These are phyloP conservation scores for Aegithalos caudatus DNA, from an alignment of 2,113 vertebrate genomes.

Conservation along the genomic window DNA sequence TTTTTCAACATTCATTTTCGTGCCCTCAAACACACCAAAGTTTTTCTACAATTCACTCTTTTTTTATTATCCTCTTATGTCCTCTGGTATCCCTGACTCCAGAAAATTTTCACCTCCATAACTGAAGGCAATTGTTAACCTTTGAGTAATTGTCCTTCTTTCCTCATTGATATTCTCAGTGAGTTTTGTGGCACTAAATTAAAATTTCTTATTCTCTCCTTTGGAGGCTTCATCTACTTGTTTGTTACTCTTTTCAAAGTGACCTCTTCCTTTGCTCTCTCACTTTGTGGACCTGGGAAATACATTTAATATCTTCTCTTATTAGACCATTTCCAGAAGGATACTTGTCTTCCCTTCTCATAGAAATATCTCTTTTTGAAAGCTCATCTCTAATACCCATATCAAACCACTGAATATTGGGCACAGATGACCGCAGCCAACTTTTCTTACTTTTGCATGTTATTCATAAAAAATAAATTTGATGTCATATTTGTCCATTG, in stretches of 20 bases:
- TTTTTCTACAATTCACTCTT: not conserved
- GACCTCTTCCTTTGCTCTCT: not conserved
- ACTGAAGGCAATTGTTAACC: not conserved
- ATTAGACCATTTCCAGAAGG: not conserved
- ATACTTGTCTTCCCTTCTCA: not conserved
- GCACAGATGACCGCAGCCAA: not conserved
- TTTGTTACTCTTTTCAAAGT: not conserved
- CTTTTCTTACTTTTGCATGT: not conserved
- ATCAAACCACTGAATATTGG: not conserved
- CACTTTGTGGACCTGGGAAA: not conserved
- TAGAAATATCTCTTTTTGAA: not conserved
- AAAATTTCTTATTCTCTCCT: not conserved
- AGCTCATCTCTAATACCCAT: not conserved
- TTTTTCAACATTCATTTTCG: not conserved
- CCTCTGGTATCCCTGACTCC: not conserved
- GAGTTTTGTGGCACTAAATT: not conserved
- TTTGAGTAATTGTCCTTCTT: not conserved
- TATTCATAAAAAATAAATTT: not conserved
- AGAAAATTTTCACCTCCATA: not conserved
- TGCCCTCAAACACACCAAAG: not conserved
- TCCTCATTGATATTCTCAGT: not conserved
- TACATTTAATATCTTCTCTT: not conserved
- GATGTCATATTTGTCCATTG: not conserved
- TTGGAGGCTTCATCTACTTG: not conserved
- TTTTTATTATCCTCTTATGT: not conserved